Conservation (phyloP, 2,888 invertebrate genomes). For the Galerucella pusilla region DNA sequence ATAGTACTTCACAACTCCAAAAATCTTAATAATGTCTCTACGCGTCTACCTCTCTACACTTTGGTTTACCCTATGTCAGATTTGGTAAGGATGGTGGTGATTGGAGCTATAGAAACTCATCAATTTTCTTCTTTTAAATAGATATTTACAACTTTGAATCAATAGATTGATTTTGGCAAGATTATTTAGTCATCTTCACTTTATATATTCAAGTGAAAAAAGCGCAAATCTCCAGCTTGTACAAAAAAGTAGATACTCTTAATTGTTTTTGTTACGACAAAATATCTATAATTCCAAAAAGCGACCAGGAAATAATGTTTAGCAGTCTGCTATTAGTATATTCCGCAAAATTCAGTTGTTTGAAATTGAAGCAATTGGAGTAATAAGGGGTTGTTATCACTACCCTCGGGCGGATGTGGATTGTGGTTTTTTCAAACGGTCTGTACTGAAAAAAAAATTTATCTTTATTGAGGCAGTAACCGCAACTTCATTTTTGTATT, state of each 20-base stretch:
- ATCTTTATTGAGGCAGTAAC: conserved; percentile 25
- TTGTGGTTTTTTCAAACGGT: conserved; percentile 31
- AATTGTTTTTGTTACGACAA: background rate
- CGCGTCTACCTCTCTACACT: too few relatives aligned
- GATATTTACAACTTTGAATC: too few relatives aligned
- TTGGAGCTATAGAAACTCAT: too few relatives aligned
- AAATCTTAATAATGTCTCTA: too few relatives aligned
- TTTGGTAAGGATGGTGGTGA: too few relatives aligned
- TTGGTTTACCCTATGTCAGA: too few relatives aligned
- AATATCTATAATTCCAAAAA: background rate
- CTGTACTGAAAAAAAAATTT: conserved; percentile 28
- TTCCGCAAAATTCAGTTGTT: conserved; percentile 15
- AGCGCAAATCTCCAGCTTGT: too few relatives aligned
- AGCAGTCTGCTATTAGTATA: background rate
- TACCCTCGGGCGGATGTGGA: conserved; percentile 44
- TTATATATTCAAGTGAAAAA: too few relatives aligned
- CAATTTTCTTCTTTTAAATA: too few relatives aligned
- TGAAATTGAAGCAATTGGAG: conserved; percentile 46
- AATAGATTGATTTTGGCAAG: too few relatives aligned
- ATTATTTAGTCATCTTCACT: too few relatives aligned
- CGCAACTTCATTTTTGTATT: conserved; percentile 13
- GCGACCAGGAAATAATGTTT: background rate
- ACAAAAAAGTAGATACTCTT: background rate
- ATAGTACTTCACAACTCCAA: too few relatives aligned
- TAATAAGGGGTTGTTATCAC: conserved; percentile 46